phyloP scores from a whole-genome alignment of 2,888 invertebrate species.

The Plebejus melissa region DNA sequence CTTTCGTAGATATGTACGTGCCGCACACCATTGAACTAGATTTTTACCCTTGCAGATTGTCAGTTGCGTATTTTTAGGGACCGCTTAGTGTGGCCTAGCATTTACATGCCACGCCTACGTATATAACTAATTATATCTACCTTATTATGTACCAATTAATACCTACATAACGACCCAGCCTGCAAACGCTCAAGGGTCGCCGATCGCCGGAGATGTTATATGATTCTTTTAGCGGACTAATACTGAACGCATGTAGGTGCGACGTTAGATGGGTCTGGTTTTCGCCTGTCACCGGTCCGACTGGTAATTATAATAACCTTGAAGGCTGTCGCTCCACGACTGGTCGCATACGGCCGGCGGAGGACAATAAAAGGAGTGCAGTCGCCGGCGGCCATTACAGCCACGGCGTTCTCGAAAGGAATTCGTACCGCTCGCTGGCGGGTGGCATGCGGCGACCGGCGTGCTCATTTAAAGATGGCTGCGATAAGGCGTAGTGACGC shows the following conservation, averaged over 20 bases:
- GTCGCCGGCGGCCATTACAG: constrained; percentile 50
- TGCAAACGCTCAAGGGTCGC: background rate
- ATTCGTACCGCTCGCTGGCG: constrained; percentile 65
- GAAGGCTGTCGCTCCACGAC: constrained; percentile 51
- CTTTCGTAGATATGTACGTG: constrained; percentile 18
- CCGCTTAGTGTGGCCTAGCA: background rate
- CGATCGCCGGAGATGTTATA: background rate
- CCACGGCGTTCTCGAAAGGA: constrained; percentile 64
- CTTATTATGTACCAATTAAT: background rate
- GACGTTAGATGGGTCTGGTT: constrained; percentile 47
- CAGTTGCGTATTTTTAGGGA: background rate
- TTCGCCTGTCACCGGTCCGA: constrained; percentile 58
- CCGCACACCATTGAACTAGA: constrained; percentile 12
- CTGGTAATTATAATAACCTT: constrained; percentile 71
- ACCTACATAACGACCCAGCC: background rate
- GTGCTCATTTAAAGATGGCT: constrained; percentile 76
- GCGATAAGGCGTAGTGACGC: constrained; percentile 75
- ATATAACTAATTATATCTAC: background rate
- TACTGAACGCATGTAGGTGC: background rate
- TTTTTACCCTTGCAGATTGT: constrained; percentile 8
- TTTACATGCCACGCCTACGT: background rate
- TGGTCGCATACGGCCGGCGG: constrained; percentile 43
- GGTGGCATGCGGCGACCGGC: constrained; percentile 69
- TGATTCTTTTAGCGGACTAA: constrained; percentile 3
- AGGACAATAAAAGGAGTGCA: constrained; percentile 65